Percentiles rank a stretch among this genome's conserved stretches.
These are phyloP conservation scores for Apodemia zela DNA, from an alignment of 2,888 invertebrate species.

Conservation along the genomic window DNA sequence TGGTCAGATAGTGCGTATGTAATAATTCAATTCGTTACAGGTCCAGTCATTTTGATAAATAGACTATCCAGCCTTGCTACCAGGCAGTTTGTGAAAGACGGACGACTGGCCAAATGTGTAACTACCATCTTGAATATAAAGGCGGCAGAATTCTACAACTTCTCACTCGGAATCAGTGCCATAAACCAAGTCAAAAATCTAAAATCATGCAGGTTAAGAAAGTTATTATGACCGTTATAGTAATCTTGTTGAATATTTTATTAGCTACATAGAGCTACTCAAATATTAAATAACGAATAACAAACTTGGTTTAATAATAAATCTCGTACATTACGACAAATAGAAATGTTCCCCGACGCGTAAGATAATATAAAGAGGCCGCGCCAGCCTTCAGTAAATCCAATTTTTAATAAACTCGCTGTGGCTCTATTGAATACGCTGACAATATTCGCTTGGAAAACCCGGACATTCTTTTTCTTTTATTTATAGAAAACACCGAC, in stretches of 20 bases:
- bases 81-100: too few relatives aligned
- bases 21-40: too few relatives aligned
- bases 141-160: too few relatives aligned
- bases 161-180: too few relatives aligned
- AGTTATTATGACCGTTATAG: background rate
- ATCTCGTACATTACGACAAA: slow-evolving; percentile 14
- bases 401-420: slow-evolving; percentile 69
- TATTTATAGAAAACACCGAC: too few relatives aligned
- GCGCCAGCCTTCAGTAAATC: slow-evolving; percentile 46
- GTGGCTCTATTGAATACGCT: slow-evolving; percentile 34
- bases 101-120: too few relatives aligned
- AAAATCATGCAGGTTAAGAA: background rate
- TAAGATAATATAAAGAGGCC: slow-evolving; percentile 16
- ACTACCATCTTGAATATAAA: too few relatives aligned
- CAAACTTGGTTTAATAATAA: slow-evolving; percentile 14
- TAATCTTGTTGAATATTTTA: background rate
- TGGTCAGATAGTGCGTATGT: too few relatives aligned
- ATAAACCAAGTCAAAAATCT: too few relatives aligned
- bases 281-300: slow-evolving; percentile 10
- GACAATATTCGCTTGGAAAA: background rate
- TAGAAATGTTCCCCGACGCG: slow-evolving; percentile 14
- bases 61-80: too few relatives aligned
- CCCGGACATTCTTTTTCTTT: background rate
- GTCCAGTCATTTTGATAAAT: too few relatives aligned
- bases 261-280: background rate